These are phyloP conservation scores for Galbula dea DNA, from an alignment of 2,113 vertebrate species.

Conservation along the genomic window DNA sequence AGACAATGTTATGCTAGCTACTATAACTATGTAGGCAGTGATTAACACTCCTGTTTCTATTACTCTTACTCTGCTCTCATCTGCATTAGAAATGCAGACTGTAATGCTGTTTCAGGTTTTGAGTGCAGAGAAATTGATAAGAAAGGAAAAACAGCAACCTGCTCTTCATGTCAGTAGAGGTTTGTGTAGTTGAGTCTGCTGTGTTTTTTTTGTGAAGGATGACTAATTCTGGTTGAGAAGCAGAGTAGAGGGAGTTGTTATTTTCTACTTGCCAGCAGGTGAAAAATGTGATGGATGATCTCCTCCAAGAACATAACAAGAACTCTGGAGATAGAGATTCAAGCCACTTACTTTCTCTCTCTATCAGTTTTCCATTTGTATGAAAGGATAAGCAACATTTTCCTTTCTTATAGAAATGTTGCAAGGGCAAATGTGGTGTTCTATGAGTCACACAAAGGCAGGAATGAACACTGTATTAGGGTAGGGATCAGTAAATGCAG, in stretches of 20 bases:
- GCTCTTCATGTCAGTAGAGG: background rate
- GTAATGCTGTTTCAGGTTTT: background rate
- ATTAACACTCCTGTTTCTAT: background rate
- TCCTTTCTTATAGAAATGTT: background rate
- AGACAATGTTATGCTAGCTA: background rate
- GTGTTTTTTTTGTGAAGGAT: background rate
- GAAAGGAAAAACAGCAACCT: background rate
- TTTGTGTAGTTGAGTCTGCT: background rate
- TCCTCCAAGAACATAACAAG: constrained; percentile 6
- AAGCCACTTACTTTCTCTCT: background rate
- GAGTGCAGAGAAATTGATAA: background rate
- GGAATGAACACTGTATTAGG: rapidly evolving
- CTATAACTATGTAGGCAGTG: background rate
- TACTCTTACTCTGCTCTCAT: background rate
- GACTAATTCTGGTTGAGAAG: constrained; percentile 29
- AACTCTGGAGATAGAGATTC: constrained; percentile 4
- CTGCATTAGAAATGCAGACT: background rate
- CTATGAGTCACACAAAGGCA: background rate
- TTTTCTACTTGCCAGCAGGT: constrained; percentile 9
- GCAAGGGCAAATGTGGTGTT: background rate
- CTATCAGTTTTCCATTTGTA: background rate
- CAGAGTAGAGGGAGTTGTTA: constrained; percentile 9
- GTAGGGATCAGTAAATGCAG: background rate
- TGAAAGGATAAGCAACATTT: background rate
- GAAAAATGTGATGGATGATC: constrained; percentile 18